Evolutionary conservation across 2,113 vertebrate species (phyloP).

Genomic region (Ceyx melanurus): DNA sequence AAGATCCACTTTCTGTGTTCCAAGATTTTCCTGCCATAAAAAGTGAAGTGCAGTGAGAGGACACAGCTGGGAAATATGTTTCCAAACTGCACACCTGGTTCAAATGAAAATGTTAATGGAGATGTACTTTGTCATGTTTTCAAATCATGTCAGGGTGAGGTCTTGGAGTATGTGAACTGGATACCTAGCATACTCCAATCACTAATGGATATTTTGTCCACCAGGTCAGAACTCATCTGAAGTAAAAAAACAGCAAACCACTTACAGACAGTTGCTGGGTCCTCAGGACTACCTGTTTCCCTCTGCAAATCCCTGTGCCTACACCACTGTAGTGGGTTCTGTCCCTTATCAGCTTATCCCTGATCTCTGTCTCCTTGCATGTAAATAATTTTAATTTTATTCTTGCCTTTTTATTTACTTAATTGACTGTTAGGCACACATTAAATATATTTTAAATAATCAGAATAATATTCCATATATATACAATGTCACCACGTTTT

Average conservation of each 20-base stretch:
- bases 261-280: neutral
- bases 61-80: neutral
- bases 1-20: neutral
- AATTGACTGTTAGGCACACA: neutral
- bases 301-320: neutral
- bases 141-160: rapidly evolving
- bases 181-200: neutral
- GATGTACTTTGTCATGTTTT: neutral
- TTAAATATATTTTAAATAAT: neutral
- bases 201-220: neutral
- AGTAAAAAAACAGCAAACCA: neutral
- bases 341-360: neutral
- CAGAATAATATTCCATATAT: neutral
- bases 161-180: neutral
- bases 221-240: neutral
- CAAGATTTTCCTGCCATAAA: neutral
- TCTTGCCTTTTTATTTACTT: neutral
- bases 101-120: neutral
- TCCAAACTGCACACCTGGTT: neutral
- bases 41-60: neutral
- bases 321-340: neutral
- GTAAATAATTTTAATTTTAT: neutral
- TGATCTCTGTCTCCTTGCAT: neutral
- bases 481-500: neutral
- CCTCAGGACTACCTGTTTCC: neutral